Evolutionary conservation across 2,888 invertebrate species (phyloP), one percentile per base, ranked within the genome.

Genomic region (Acleris literana): DNA sequence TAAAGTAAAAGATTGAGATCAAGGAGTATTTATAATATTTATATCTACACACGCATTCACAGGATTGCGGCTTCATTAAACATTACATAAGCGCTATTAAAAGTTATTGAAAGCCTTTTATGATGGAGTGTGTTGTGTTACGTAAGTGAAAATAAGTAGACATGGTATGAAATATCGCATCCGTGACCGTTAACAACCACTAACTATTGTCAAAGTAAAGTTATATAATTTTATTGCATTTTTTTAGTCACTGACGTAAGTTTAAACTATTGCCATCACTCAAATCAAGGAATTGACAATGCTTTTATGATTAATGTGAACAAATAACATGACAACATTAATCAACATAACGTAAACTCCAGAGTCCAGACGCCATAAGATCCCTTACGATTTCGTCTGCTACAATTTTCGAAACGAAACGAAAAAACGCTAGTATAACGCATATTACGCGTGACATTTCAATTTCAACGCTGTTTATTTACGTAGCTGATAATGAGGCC

Each of bases 61-160:
- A 11, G 11, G 20, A 43, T 16, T 22, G 43, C 39, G 55, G 46
- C 16, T 44, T 17, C 9, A 22, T 11, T 49, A 39, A 57, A 17
- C 46, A n/a, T 60, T 64, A 59, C 49, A 49, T 54, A 65, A 65
- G 16, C n/a, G 16, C 52, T 33, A 20, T 56, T 55, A 59, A 46
- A 9, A n/a, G 17, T 33, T 56, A 61, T 65, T 65, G 60, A 56
- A 65, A 61, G 49, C 55, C 65, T 65, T 65, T 61, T 52, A 61
- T 55, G 51, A 65, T 29, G n/a, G 33, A 55, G 22, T 60, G 29
- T 65, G 49, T 60, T 60, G 39, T 55, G 64, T 65, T 55, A 56
- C 51, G 55, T 44, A 48, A 65, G 51, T 46, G 51, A 56, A 55
- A 61, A 54, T 54, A 64, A 22, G 49, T 51, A 55, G 55, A 63